These are phyloP conservation scores for Habroteleia sp. DNA, from an alignment of 2,888 invertebrate genomes.

Conservation along the genomic window DNA sequence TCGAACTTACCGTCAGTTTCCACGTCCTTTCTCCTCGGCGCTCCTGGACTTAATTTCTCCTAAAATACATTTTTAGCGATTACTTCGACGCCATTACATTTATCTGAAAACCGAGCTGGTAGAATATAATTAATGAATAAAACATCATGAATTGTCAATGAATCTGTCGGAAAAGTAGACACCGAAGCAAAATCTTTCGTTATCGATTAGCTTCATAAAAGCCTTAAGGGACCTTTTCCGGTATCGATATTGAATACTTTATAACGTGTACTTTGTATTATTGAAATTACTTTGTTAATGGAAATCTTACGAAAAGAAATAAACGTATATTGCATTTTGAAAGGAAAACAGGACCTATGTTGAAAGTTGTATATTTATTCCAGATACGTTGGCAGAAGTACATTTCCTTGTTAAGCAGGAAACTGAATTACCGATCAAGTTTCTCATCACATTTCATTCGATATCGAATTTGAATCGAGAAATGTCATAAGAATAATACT, in stretches of 20 bases:
- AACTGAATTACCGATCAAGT: background rate
- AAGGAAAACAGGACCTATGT: conserved; percentile 17
- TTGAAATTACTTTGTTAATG: conserved; percentile 43
- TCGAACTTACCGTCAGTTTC: background rate
- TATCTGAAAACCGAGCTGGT: conserved; percentile 7
- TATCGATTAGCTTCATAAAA: conserved; percentile 27
- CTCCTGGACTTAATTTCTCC: background rate
- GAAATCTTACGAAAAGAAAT: conserved; percentile 29
- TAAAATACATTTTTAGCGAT: conserved; percentile 21
- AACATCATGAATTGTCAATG: conserved; percentile 33
- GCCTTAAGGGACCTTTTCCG: conserved; percentile 30
- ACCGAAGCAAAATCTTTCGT: conserved; percentile 9
- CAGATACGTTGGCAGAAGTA: conserved; percentile 29
- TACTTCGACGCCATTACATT: conserved; percentile 27
- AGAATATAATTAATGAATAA: conserved; percentile 34
- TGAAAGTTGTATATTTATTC: conserved; percentile 43
- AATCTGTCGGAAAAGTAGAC: conserved; percentile 8
- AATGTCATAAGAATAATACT: conserved; percentile 11
- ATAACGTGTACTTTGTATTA: conserved; percentile 26
- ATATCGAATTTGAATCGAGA: conserved; percentile 3
- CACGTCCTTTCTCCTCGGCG: background rate
- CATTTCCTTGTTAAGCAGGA: conserved; percentile 46
- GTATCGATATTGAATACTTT: conserved; percentile 21
- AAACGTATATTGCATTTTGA: conserved; percentile 12
- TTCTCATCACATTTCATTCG: conserved; percentile 28